Percentiles rank a stretch among this genome's conserved stretches.
Evolutionary conservation across 2,113 vertebrate species (phyloP).

Genomic region (Phaethornis superciliosus): DNA sequence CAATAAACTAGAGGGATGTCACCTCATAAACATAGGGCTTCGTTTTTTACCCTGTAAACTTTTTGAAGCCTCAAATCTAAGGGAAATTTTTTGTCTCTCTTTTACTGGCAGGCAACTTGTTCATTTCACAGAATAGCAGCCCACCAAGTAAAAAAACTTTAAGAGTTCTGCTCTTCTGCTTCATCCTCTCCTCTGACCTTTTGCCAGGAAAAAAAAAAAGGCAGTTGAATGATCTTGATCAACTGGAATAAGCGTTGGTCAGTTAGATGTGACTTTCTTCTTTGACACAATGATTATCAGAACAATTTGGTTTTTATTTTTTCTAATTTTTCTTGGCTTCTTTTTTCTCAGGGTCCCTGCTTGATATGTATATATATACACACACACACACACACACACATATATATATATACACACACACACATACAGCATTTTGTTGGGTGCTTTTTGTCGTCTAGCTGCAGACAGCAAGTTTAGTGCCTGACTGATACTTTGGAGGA

Average conservation of each 20-base stretch:
- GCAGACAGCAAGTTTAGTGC: background rate
- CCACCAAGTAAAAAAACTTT: constrained; percentile 14
- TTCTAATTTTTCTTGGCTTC: background rate
- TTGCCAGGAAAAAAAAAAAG: background rate
- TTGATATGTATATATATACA: background rate
- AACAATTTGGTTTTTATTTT: background rate
- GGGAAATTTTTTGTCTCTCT: background rate
- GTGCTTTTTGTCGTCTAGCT: background rate
- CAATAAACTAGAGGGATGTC: constrained; percentile 9
- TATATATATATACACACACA: no score
- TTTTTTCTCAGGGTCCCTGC: background rate
- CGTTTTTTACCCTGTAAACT: background rate
- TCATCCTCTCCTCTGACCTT: background rate
- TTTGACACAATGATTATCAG: background rate
- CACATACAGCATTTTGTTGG: background rate
- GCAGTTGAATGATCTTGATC: background rate
- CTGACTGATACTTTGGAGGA: background rate
- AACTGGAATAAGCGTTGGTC: background rate
- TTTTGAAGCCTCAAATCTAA: background rate
- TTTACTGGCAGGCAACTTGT: background rate
- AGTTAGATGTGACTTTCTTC: background rate
- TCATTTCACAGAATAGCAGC: constrained; percentile 10
- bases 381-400: no score
- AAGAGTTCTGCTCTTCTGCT: background rate
- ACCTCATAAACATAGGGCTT: constrained; percentile 6